Conservation (phyloP, 2,888 invertebrate genomes). For the Syrista parreyssii region DNA sequence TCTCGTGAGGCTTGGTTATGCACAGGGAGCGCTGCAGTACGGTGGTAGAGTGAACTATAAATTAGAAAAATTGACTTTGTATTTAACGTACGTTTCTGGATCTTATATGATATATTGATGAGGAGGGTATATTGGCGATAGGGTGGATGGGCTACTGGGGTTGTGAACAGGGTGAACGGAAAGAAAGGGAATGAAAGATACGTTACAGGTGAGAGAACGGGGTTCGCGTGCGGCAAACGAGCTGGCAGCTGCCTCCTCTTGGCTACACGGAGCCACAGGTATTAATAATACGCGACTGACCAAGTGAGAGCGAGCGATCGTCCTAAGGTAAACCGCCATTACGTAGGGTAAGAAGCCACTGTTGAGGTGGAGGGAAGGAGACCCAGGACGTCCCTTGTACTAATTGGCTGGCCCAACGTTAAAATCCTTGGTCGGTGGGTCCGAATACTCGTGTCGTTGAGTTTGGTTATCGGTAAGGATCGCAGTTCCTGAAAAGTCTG, state of each 20-base stretch:
- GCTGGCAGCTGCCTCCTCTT: conserved; percentile 59
- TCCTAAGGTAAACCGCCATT: neutral
- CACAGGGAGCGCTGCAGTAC: neutral
- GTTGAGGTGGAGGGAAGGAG: neutral
- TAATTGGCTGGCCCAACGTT: neutral
- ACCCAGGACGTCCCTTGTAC: neutral
- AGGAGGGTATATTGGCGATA: neutral
- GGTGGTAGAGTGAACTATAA: neutral
- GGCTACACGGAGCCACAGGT: conserved; percentile 44
- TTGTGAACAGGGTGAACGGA: conserved; percentile 15
- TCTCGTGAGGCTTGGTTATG: neutral
- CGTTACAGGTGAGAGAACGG: conserved; percentile 63
- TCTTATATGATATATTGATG: neutral
- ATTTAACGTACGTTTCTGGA: neutral
- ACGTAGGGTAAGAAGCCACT: neutral
- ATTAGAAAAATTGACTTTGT: neutral
- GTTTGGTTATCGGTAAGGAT: conserved; percentile 20
- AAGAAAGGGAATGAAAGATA: conserved; percentile 41
- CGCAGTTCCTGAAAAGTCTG: neutral
- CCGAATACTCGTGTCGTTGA: neutral
- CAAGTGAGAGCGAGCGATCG: conserved; percentile 36
- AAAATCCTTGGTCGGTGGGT: neutral
- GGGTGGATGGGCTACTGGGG: neutral
- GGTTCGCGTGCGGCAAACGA: conserved; percentile 63
- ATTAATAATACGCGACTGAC: conserved; percentile 62